A percentile compares a stretch with the other conserved stretches of the same genome.
Evolutionary conservation across 1,140 invertebrate species (phyloP).

Genomic region (Ips typographus): DNA sequence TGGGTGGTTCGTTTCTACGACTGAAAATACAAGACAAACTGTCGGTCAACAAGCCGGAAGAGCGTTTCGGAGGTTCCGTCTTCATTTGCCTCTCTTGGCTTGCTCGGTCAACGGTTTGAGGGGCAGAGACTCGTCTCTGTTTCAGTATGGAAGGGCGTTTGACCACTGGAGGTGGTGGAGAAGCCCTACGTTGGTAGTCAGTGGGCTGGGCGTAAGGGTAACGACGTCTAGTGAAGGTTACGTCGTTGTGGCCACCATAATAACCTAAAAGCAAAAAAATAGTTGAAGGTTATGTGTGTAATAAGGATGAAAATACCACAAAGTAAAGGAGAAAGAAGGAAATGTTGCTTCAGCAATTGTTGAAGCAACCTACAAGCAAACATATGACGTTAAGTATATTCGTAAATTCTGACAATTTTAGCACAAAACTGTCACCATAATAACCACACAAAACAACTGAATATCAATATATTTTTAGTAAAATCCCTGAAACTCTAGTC

Average conservation of each 20-base stretch:
- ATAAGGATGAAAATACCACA: too few species aligned
- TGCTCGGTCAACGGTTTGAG: neutral
- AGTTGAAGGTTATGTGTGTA: neutral
- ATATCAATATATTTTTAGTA: too few species aligned
- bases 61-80: neutral
- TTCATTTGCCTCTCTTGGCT: neutral
- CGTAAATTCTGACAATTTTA: too few species aligned
- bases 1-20: conserved; percentile 10
- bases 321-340: too few species aligned
- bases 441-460: too few species aligned
- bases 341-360: too few species aligned
- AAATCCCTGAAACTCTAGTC: neutral
- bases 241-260: neutral
- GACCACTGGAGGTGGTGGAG: too few species aligned
- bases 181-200: neutral
- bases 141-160: too few species aligned
- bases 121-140: too few species aligned
- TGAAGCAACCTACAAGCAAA: too few species aligned
- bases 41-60: conserved; percentile 26
- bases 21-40: conserved; percentile 31
- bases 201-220: neutral
- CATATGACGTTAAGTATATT: too few species aligned
- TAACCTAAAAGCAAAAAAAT: conserved; percentile 3
- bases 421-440: too few species aligned
- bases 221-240: neutral